Conservation (phyloP, 2,797 vertebrate species). For the Spinus olivaceus region DNA sequence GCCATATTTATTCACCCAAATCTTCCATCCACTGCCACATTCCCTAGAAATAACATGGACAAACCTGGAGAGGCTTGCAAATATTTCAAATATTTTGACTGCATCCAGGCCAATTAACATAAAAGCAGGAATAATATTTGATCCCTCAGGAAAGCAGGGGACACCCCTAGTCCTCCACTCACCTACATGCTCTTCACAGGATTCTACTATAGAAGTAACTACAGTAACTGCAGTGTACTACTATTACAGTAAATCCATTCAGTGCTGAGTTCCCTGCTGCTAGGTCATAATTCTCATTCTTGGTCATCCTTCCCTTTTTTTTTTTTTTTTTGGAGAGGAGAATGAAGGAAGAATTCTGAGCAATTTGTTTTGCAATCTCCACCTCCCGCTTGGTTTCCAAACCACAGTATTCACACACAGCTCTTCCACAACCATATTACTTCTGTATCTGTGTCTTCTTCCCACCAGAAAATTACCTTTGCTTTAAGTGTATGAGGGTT, state of each 20-base stretch:
- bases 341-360: background rate
- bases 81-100: background rate
- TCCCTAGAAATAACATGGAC: rapidly evolving
- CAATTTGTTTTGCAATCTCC: background rate
- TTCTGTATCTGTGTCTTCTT: rapidly evolving
- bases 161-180: background rate
- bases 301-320: background rate
- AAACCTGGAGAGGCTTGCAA: background rate
- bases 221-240: background rate
- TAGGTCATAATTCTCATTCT: background rate
- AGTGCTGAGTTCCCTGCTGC: background rate
- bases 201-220: background rate
- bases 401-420: background rate
- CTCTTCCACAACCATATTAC: background rate
- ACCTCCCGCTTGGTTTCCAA: background rate
- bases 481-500: background rate
- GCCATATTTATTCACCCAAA: background rate
- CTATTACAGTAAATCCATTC: background rate
- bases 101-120: background rate
- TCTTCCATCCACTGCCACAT: background rate
- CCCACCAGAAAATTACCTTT: background rate
- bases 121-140: background rate
- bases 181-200: background rate
- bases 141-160: background rate
- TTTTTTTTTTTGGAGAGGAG: background rate